Base-by-base conservation (phyloP, 2,113 vertebrate species). In the Buteo buteo region DNA sequence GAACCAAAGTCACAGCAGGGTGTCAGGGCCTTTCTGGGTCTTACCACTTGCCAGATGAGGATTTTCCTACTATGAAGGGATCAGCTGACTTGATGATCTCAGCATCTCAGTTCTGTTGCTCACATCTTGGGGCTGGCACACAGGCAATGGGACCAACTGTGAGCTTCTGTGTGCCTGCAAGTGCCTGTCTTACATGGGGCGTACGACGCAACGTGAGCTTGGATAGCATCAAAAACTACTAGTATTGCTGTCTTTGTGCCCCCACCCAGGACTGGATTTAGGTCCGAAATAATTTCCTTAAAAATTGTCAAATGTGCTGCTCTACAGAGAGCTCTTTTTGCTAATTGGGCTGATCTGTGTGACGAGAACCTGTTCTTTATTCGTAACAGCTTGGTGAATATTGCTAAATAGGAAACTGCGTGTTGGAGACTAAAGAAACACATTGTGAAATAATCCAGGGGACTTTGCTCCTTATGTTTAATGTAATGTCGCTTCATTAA, bases 101-200 rank as follows among this genome's bases (percentile, higher is more conserved):
- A 21, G 57, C 62, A 26, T 10, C 71, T 67, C 2, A 0, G n/a
- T 38, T 62, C 65, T 58, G 15, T 11, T 34, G 36, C 44, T 81
- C 24, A 17, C n/a, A 6, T 34, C 38, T 36, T 52, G 66, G 25
- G 29, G 22, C 47, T 59, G 88, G 54, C 52, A 25, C 0, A 0
- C 2, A 14, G 52, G 36, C 1, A 0, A 0, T 22, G 45, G 84
- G 16, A 61, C 34, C 14, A 3, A 0, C 84, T 9, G 24, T 20
- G 57, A 77, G 72, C 45, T 66, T 19, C 55, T 50, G 55, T 32
- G 26, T 52, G 44, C 44, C 45, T 66, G 31, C 36, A 34, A 40
- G 67, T 6, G 13, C 38, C 65, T 32, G 18, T 26, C 32, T 38
- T 36, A 31, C 6, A 2, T 5, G 32, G n/a, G 58, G 28, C 1